Evolutionary conservation across 2,113 vertebrate species (phyloP).

Genomic region (Scytalopus superciliaris): DNA sequence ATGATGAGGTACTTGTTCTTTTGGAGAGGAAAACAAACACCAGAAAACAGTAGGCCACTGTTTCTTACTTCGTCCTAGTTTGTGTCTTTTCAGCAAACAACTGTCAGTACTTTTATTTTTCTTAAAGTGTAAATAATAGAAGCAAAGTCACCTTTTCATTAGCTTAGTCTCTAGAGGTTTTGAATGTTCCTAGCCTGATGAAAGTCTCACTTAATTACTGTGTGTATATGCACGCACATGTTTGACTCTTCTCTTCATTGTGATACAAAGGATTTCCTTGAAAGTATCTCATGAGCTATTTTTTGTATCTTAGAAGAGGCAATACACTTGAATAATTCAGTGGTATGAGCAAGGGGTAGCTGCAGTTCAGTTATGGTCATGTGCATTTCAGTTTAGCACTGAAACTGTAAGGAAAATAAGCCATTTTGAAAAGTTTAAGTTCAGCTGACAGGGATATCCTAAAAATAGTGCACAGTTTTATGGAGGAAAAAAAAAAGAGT

Average conservation of each 20-base stretch:
- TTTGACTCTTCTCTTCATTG: background rate
- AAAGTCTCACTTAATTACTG: background rate
- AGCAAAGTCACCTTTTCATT: background rate
- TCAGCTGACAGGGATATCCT: background rate
- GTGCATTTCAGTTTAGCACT: background rate
- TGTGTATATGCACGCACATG: background rate
- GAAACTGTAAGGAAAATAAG: background rate
- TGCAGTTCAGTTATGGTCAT: background rate
- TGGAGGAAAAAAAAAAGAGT: background rate
- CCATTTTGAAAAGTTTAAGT: background rate
- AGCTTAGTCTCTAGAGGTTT: background rate
- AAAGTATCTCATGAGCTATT: background rate
- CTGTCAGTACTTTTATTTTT: background rate
- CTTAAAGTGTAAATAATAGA: background rate
- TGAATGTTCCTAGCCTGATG: background rate
- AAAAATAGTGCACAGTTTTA: background rate
- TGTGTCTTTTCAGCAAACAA: background rate
- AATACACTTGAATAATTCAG: background rate
- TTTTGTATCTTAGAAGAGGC: background rate
- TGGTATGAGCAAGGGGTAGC: background rate
- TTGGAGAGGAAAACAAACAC: background rate
- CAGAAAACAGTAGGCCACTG: background rate
- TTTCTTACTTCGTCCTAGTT: background rate
- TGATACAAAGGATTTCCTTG: background rate
- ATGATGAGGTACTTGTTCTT: background rate